Evolutionary conservation across 1,140 invertebrate genomes (phyloP).

Genomic region (Pseudoatta argentina): DNA sequence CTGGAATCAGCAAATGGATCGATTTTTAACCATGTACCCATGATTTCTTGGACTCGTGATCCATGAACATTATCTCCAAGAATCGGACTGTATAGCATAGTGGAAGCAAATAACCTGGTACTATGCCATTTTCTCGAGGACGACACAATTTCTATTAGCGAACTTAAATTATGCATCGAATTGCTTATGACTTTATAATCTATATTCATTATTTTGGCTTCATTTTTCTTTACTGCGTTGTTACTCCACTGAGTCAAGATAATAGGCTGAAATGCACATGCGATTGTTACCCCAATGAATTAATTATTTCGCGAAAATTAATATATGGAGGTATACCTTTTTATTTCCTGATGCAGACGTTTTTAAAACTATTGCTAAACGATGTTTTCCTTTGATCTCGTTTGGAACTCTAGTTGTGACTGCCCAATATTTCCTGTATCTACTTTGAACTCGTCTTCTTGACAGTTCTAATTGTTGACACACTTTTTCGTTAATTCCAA

Average conservation of each 20-base stretch:
- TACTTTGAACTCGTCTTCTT: slow-evolving; percentile 26
- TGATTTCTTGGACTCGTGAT: slow-evolving; percentile 80
- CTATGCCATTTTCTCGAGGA: slow-evolving; percentile 79
- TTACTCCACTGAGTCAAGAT: slow-evolving; percentile 72
- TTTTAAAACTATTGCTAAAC: slow-evolving; percentile 70
- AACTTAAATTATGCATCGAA: slow-evolving; percentile 78
- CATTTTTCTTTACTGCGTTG: slow-evolving; percentile 68
- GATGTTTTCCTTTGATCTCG: slow-evolving; percentile 58
- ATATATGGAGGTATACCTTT: slow-evolving; percentile 57
- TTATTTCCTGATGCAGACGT: not conserved
- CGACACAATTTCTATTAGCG: slow-evolving; percentile 81
- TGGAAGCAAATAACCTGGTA: slow-evolving; percentile 82
- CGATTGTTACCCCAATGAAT: not conserved
- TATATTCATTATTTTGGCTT: slow-evolving; percentile 76
- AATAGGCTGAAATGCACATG: slow-evolving; percentile 74
- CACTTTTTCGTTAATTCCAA: slow-evolving; percentile 65
- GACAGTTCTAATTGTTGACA: slow-evolving; percentile 50
- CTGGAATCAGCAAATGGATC: slow-evolving; percentile 77
- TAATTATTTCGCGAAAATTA: not conserved
- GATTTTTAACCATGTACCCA: slow-evolving; percentile 79
- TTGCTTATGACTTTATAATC: slow-evolving; percentile 76
- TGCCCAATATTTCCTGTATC: slow-evolving; percentile 76
- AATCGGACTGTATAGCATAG: slow-evolving; percentile 82
- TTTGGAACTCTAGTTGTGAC: slow-evolving; percentile 77
- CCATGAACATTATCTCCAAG: slow-evolving; percentile 85